Base-by-base conservation (phyloP, 2,797 vertebrate genomes). In the Salmo trutta region DNA sequence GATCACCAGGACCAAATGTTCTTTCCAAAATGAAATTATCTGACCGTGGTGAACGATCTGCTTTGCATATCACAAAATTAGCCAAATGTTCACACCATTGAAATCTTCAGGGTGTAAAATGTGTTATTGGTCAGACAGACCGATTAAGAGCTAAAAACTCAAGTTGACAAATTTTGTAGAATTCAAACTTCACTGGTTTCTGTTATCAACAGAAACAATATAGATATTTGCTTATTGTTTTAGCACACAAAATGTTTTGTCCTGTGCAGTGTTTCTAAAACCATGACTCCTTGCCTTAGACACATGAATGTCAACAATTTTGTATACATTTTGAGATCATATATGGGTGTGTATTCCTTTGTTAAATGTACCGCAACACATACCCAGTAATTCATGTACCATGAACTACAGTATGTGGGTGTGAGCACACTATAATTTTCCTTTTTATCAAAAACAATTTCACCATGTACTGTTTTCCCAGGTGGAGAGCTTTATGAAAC, bases 401-500 rank as follows among this genome's bases (percentile, higher is more conserved):
- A 10, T 69, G 67, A 33, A 69, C 67, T n/a, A 17, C 8, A 41
- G 29, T 41, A 19, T 16, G 64, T 75, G 64, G 14, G n/a, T 53
- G 64, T 59, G 29, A 71, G n/a, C 21, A 24, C 24, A 24, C n/a
- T 24, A 24, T 62, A 2, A 62, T 62, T 62, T 62, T 62, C 2
- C 21, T n/a, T 62, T n/a, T 62, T 62, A 24, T 10, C n/a, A 62
- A 62, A 36, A 62, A 12, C 59, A 24, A 10, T 24, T 64, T 27
- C 10, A 27, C 27, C 5, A 21, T 79, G 36, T 36, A 1, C 31
- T 86, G 67, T 89, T 80, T 82, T 91, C 88, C 54, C 86, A 95
- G 98, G 95, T 82, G 97, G 96, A 81, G 96, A 98, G 75, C 95
- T 97, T 90, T 97, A 98, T 0, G 97, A 99, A 84, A 94, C 94